Evolutionary conservation across 2,113 vertebrate species (phyloP).

Genomic region (Coreoperca whiteheadi): DNA sequence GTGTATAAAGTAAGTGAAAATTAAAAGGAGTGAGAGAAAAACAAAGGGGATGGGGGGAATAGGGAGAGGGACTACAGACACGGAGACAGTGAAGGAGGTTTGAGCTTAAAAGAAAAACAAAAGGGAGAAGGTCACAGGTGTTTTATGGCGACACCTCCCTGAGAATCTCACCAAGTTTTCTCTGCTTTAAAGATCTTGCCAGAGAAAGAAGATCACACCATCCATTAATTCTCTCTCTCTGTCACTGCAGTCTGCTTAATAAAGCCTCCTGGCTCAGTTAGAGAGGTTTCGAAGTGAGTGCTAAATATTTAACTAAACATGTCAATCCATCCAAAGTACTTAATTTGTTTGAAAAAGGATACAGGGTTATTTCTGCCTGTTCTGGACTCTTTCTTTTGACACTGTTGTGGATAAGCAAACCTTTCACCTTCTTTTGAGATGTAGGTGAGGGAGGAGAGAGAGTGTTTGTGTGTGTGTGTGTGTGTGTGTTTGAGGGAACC

Average conservation of each 20-base stretch:
- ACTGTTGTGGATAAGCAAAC: slow-evolving; percentile 7
- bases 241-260: slow-evolving; percentile 28
- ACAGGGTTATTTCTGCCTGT: slow-evolving; percentile 27
- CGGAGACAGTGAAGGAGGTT: slow-evolving; percentile 2
- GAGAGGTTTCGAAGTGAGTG: slow-evolving; percentile 32
- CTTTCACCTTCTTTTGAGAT: slow-evolving; percentile 22
- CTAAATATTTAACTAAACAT: slow-evolving; percentile 60
- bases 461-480: not conserved
- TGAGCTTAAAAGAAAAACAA: slow-evolving; percentile 7
- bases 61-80: not conserved
- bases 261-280: slow-evolving; percentile 35
- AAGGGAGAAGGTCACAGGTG: slow-evolving; percentile 70
- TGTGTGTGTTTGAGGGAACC: not conserved
- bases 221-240: slow-evolving; percentile 49
- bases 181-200: slow-evolving; percentile 48
- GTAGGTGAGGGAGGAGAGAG: not conserved
- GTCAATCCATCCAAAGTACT: slow-evolving; percentile 30
- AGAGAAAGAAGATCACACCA: slow-evolving; percentile 55
- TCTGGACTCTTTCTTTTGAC: slow-evolving; percentile 20
- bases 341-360: slow-evolving; percentile 44
- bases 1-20: too few relatives aligned
- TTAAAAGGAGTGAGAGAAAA: too few relatives aligned
- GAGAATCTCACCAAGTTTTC: slow-evolving; percentile 55
- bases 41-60: not conserved
- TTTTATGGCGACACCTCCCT: slow-evolving; percentile 67